Base-by-base conservation (phyloP, 2,888 invertebrate genomes). In the Linnaemya vulpina region DNA sequence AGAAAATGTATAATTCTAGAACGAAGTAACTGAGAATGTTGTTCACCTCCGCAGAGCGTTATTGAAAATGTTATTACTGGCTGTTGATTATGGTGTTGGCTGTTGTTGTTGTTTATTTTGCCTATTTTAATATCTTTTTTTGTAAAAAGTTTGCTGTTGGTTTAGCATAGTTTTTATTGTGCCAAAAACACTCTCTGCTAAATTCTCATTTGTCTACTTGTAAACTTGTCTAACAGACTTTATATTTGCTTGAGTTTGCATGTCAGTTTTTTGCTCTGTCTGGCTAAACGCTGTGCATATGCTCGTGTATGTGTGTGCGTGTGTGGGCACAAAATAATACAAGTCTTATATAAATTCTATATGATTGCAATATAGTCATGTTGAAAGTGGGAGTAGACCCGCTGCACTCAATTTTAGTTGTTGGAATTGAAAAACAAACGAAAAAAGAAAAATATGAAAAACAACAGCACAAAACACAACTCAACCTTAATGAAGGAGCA, bases 181-280 rank as follows among this genome's bases (percentile, higher is more conserved):
- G 82, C 70, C 81, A 85, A 82, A 78, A 70, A 82, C 84, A 82
- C 74, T 78, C 85, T 78, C 70, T 75, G 85, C 82, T 85, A 82
- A 78, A 82, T 78, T 82, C 82, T 82, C 85, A 82, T 82, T 82
- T 85, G 73, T 80, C 60, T 75, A 53, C 65, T 80, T 84, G 81
- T 82, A 78, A 85, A 85, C 74, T 85, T 82, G 85, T 78, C 78
- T 78, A 77, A 65, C 62, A 70, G 81, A 82, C 68, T 74, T 68
- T 68, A 77, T 73, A 77, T 84, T 55, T 70, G 62, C 53, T 62
- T 49, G 17, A 51, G 65, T 55, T 30, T 65, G 43, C 53, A 51
- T 70, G 79, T 65, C 51, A 70, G 74, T 58, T 62, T 58, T 63
- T 51, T 13, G n/a, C 46, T 62, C 17, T 63, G 55, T 38, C 22